phyloP scores from a whole-genome alignment of 2,113 vertebrate species.

The Cryptomyrus ogoouensis region DNA sequence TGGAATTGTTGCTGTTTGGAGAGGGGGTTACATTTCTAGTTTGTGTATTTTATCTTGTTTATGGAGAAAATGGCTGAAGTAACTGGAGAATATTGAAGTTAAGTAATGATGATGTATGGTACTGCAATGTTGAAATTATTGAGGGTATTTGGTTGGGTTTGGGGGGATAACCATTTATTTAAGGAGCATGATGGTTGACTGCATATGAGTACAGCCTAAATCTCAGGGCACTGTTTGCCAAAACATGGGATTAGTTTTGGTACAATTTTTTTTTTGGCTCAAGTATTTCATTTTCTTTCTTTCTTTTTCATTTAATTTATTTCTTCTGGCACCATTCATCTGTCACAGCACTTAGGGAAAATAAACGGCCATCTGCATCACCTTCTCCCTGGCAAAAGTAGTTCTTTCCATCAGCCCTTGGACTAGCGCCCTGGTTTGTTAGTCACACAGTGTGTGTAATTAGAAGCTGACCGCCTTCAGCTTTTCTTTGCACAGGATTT shows the following conservation, averaged over 20 bases:
- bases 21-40: neutral
- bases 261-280: neutral
- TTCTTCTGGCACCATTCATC: neutral
- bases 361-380: neutral
- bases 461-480: neutral
- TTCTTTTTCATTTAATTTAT: neutral
- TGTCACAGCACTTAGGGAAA: neutral
- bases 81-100: neutral
- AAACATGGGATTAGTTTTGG: neutral
- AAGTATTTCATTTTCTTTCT: neutral
- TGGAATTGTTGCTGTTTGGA: neutral
- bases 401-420: neutral
- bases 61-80: neutral
- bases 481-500: neutral
- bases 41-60: neutral
- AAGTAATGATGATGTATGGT: neutral
- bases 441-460: neutral
- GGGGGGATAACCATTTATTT: neutral
- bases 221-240: neutral
- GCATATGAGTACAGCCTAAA: neutral
- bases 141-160: neutral
- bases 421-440: neutral
- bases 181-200: neutral
- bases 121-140: neutral
- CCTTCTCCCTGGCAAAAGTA: neutral